A percentile compares a stretch with the other conserved stretches of the same genome.
phyloP scores from a whole-genome alignment of 2,888 invertebrate species.

The Caenorhabditis sp. region DNA sequence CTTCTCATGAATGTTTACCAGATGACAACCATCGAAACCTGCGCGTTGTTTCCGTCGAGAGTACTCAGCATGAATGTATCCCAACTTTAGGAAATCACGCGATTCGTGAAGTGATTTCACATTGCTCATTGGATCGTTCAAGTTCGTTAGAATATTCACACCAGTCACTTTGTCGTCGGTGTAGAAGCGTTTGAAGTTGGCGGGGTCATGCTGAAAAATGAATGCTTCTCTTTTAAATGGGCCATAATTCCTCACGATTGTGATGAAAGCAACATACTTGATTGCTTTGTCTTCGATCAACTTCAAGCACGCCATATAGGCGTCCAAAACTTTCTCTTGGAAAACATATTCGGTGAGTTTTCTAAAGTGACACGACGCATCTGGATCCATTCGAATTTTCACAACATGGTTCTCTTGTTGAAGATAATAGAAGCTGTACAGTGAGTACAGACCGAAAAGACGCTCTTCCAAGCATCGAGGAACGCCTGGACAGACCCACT shows the following conservation, averaged over 20 bases:
- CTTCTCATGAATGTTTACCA: not conserved
- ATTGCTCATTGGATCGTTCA: constrained; percentile 49
- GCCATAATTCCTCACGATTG: constrained; percentile 26
- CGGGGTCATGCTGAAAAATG: constrained; percentile 59
- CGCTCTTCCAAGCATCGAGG: constrained; percentile 43
- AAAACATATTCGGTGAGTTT: constrained; percentile 2
- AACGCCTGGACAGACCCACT: constrained; percentile 6
- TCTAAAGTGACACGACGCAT: constrained; percentile 35
- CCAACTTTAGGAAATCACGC: not conserved
- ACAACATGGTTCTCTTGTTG: constrained; percentile 50
- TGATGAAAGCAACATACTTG: constrained; percentile 47
- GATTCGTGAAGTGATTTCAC: constrained; percentile 6
- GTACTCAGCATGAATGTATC: constrained; percentile 21
- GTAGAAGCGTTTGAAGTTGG: constrained; percentile 45
- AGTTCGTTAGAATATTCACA: constrained; percentile 17
- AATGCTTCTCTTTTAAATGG: not conserved
- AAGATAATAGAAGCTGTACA: constrained; percentile 57
- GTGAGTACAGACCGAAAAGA: constrained; percentile 52
- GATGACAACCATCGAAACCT: not conserved
- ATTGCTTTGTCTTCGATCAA: constrained; percentile 45
- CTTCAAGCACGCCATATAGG: constrained; percentile 36
- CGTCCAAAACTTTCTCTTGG: constrained; percentile 20
- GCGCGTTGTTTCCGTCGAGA: not conserved
- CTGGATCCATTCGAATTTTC: constrained; percentile 63
- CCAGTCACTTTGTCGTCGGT: constrained; percentile 43